These are phyloP conservation scores for Solen grandis DNA, from an alignment of 1,140 invertebrate genomes.

Conservation along the genomic window DNA sequence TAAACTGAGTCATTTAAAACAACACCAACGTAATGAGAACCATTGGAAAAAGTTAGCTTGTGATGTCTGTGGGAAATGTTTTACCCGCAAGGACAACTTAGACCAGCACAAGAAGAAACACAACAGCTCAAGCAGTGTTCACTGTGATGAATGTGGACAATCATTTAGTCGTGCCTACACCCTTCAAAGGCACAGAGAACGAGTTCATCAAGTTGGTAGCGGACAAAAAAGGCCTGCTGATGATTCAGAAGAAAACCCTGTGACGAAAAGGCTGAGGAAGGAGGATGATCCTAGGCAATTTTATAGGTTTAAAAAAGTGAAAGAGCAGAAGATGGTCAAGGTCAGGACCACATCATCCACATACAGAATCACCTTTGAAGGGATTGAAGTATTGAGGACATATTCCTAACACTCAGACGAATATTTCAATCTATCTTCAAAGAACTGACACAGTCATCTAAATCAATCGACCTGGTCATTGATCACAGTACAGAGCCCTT, in stretches of 20 bases:
- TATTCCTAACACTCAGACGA: not conserved
- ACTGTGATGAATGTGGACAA: slow-evolving; percentile 10
- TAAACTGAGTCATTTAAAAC: slow-evolving; percentile 25
- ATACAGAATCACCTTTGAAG: slow-evolving; percentile 7
- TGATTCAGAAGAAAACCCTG: not conserved
- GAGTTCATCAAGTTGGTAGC: slow-evolving; percentile 2
- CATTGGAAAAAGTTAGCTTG: slow-evolving; percentile 8
- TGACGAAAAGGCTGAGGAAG: not conserved
- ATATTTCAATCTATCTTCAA: slow-evolving; percentile 1
- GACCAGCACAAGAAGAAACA: slow-evolving; percentile 21
- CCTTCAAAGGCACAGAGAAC: slow-evolving; percentile 1
- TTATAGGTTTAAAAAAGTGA: not conserved
- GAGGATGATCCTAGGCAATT: slow-evolving; percentile 5
- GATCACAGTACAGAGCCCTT: slow-evolving; percentile 2
- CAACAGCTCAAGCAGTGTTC: not conserved
- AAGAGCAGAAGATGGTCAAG: slow-evolving; percentile 1
- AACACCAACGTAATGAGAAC: slow-evolving; percentile 19
- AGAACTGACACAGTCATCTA: not conserved
- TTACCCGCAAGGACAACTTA: slow-evolving; percentile 13
- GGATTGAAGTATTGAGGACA: slow-evolving; percentile 8
- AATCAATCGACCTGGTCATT: not conserved
- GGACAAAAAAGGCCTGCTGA: not conserved
- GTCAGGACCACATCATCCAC: not conserved
- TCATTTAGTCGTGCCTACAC: slow-evolving; percentile 1
- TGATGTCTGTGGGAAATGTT: slow-evolving; percentile 3